Conservation (phyloP, 1,140 invertebrate genomes). For the Ceratoteleas bidentatus region DNA sequence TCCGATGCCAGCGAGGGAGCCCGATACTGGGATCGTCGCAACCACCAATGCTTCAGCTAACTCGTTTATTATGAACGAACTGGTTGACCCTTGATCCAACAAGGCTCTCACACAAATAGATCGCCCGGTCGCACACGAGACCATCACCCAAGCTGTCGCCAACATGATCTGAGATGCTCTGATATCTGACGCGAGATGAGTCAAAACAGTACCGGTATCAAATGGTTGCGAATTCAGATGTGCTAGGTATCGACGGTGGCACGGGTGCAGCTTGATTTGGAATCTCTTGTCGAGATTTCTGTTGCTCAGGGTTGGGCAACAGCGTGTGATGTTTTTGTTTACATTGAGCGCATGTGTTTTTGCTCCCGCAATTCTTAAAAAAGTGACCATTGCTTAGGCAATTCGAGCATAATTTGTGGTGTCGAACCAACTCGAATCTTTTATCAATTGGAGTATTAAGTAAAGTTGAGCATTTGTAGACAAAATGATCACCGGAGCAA, state of each 20-base stretch:
- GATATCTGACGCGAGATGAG: neutral
- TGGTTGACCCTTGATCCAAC: no score
- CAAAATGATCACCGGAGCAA: neutral
- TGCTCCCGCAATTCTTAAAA: neutral
- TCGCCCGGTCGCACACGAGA: no score
- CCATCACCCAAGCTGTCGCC: no score
- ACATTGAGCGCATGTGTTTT: neutral
- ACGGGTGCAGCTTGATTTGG: neutral
- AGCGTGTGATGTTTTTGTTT: constrained; percentile 1
- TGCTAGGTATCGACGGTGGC: neutral
- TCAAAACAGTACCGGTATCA: neutral
- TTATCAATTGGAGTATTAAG: neutral
- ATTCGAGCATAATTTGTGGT: neutral
- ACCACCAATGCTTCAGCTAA: no score
- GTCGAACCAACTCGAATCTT: neutral
- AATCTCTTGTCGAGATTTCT: no score
- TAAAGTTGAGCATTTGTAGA: neutral
- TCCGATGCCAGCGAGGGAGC: no score
- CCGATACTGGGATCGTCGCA: no score
- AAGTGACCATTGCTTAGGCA: neutral
- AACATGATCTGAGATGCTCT: neutral
- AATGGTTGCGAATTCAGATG: neutral
- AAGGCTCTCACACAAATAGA: no score
- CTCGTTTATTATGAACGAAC: no score
- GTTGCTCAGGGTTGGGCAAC: neutral